phyloP scores from a whole-genome alignment of 2,113 vertebrate species.

The Hydrochoerus hydrochaeris region DNA sequence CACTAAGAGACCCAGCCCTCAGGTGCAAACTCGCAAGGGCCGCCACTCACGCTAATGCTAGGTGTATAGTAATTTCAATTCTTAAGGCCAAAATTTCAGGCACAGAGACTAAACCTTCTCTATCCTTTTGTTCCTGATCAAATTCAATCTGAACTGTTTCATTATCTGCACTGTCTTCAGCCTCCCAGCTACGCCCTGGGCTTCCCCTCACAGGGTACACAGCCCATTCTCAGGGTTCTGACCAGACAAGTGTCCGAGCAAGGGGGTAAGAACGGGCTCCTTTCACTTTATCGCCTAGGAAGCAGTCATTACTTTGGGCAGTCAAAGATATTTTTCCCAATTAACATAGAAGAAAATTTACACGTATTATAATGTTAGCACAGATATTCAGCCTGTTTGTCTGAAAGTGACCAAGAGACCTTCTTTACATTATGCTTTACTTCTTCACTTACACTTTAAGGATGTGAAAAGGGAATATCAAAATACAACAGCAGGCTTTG shows the following conservation, averaged over 20 bases:
- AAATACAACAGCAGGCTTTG: not conserved
- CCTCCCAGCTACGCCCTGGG: not conserved
- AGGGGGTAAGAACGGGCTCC: not conserved
- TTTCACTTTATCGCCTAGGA: slow-evolving; percentile 32
- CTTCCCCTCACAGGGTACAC: not conserved
- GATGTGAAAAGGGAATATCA: slow-evolving; percentile 9
- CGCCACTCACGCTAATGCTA: not conserved
- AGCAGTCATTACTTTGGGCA: slow-evolving; percentile 13
- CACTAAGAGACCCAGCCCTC: not conserved
- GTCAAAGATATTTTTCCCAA: not conserved
- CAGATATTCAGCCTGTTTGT: slow-evolving; percentile 12
- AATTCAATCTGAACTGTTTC: not conserved
- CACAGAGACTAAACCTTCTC: not conserved
- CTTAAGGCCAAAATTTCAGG: not conserved
- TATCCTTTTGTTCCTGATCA: not conserved
- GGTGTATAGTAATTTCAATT: not conserved
- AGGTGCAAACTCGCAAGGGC: not conserved
- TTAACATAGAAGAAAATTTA: slow-evolving; percentile 37
- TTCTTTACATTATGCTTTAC: not conserved
- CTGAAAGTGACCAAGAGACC: not conserved
- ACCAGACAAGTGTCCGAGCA: not conserved
- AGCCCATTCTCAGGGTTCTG: not conserved
- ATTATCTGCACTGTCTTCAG: not conserved
- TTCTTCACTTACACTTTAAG: not conserved
- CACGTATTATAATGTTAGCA: not conserved